Conservation (phyloP, 2,797 vertebrate species). For the Silurus lanzhouensis region DNA sequence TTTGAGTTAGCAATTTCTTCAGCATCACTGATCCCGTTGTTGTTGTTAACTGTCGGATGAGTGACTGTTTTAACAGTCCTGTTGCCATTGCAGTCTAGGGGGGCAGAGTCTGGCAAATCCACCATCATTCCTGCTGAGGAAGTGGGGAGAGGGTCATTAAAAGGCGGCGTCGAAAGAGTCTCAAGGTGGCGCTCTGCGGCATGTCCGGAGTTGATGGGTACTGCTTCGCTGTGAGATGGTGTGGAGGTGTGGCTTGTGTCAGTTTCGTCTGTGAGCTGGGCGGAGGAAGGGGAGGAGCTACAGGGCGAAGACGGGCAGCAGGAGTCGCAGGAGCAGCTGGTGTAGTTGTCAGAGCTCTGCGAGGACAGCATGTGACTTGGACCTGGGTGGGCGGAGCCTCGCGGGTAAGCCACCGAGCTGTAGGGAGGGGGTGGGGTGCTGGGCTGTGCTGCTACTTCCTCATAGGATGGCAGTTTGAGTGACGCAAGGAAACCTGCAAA, state of each 20-base stretch:
- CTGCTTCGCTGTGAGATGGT: constrained; percentile 54
- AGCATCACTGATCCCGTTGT: constrained; percentile 17
- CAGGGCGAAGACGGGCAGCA: constrained; percentile 84
- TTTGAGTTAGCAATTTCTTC: constrained; percentile 10
- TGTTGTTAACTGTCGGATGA: constrained; percentile 39
- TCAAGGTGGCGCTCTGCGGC: constrained; percentile 28
- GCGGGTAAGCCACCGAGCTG: constrained; percentile 71
- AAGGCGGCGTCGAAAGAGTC: constrained; percentile 17
- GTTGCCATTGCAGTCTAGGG: constrained; percentile 49
- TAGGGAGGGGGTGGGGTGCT: constrained; percentile 90
- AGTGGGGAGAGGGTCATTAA: constrained; percentile 20
- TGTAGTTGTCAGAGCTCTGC: constrained; percentile 83
- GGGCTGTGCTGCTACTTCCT: constrained; percentile 88
- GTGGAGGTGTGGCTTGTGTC: constrained; percentile 81
- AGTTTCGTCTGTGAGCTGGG: constrained; percentile 77
- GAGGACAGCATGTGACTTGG: constrained; percentile 76
- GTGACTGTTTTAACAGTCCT: constrained; percentile 33
- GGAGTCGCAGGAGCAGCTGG: constrained; percentile 86
- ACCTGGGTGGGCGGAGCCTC: constrained; percentile 62
- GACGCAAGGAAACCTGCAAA: constrained; percentile 85
- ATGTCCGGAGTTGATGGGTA: constrained; percentile 51
- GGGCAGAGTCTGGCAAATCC: constrained; percentile 14
- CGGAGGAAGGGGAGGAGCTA: constrained; percentile 81
- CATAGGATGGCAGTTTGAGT: constrained; percentile 91
- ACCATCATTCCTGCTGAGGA: constrained; percentile 25